A percentile compares a stretch with the other conserved stretches of the same genome.
Conservation (phyloP, 2,113 vertebrate species). For the Xiphophorus hellerii region DNA sequence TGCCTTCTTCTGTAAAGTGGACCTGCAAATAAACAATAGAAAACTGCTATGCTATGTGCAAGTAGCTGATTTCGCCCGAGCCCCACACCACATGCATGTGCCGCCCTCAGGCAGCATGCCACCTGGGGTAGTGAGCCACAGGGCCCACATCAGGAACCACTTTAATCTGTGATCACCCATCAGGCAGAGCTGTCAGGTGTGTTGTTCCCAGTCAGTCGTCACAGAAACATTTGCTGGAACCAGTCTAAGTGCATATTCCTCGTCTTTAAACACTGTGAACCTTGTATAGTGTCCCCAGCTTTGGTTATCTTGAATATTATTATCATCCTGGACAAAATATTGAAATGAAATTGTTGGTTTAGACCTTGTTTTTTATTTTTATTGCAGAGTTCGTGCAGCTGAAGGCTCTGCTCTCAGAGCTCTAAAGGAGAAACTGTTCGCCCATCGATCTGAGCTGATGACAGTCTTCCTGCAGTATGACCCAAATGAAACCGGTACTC, state of each 20-base stretch:
- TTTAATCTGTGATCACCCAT: no score
- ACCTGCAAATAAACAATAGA: background rate
- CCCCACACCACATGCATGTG: no score
- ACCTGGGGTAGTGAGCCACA: no score
- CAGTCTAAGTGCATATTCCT: no score
- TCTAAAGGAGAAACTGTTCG: slow-evolving; percentile 89
- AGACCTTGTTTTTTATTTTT: slow-evolving; percentile 9
- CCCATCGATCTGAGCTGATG: slow-evolving; percentile 86
- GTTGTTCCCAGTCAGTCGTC: no score
- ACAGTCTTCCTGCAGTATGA: slow-evolving; percentile 85
- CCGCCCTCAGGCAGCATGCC: no score
- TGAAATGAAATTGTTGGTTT: background rate
- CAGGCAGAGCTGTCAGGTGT: no score
- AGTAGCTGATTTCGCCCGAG: background rate
- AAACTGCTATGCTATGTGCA: background rate
- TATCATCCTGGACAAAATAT: background rate
- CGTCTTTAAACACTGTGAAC: no score
- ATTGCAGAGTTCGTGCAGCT: slow-evolving; percentile 83
- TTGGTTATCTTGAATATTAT: no score
- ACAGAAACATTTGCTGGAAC: no score
- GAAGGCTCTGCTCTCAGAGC: slow-evolving; percentile 89
- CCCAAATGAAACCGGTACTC: slow-evolving; percentile 79
- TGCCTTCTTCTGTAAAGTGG: background rate
- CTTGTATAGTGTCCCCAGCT: no score
- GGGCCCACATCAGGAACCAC: no score